Base-by-base conservation (phyloP, 2,797 vertebrate genomes). In the Gymnothorax reevesii region DNA sequence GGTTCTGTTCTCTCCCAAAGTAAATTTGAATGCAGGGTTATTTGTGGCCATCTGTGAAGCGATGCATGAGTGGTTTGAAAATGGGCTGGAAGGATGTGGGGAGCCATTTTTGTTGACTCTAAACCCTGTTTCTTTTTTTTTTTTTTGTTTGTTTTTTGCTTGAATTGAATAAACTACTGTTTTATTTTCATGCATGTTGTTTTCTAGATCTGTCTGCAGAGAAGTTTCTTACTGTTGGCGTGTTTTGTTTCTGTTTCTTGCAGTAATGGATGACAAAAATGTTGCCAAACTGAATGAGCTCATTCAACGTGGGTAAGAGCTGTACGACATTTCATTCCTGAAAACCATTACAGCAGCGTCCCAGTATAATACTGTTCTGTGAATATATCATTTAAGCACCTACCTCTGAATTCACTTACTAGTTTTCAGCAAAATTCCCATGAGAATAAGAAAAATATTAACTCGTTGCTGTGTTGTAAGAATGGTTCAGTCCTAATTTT, bases 201-300 rank as follows among this genome's bases (percentile, higher is more conserved):
- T 71, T 71, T 71, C 25, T 77, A n/a, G 12, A 71, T 77, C 54
- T 71, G 25, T 22, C 83, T 55, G 59, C 75, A 15, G 75, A 80
- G 87, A 90, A 87, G 57, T 60, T 27, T 3, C 54, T 71, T 60
- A 57, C 83, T 60, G 54, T 55, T 42, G 66, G 59, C 54, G 3
- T 66, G 57, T 33, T 82, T 7, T 49, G 42, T 83, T 60, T 84
- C 25, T 42, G 66, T 4, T 33, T 57, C 64, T 83, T 33, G 52
- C 94, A 99, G 99, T 99, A 94, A 98, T 99, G 98, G 98, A 99
- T 88, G 98, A 99, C 93, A 99, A 99, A 95, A 99, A 99, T 0
- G 97, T 98, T 83, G 92, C 97, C 25, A 99, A 99, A 93, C 94
- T 99, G 89, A 99, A 99, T 3, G 99, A 99, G 88, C 97, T 99